Evolutionary conservation across 2,888 invertebrate species (phyloP).

Genomic region (Lasioglossum villosulum): DNA sequence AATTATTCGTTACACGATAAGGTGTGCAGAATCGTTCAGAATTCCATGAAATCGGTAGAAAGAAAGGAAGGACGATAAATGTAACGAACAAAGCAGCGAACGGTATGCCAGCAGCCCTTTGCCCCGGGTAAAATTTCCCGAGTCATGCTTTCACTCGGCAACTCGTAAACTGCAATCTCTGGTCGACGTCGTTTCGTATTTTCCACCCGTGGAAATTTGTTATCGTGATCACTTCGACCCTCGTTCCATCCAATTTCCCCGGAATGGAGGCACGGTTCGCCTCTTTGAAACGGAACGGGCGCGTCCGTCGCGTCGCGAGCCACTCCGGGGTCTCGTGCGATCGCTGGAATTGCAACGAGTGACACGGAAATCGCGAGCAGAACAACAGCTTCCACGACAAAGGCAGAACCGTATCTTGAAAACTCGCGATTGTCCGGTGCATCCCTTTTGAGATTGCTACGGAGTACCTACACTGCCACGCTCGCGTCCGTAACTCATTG

Average conservation of each 20-base stretch:
- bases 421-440: constrained; percentile 5
- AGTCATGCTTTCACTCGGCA: constrained; percentile 32
- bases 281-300: constrained; percentile 26
- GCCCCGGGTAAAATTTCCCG: constrained; percentile 28
- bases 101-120: constrained; percentile 1
- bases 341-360: constrained; percentile 31
- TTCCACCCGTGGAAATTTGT: constrained; percentile 55
- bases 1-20: constrained; percentile 35
- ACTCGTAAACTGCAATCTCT: constrained; percentile 61
- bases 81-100: constrained; percentile 18
- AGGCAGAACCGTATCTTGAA: not conserved
- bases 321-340: constrained; percentile 1
- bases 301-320: constrained; percentile 12
- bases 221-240: constrained; percentile 61
- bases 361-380: constrained; percentile 25
- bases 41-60: constrained; percentile 40
- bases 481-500: not conserved
- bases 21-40: constrained; percentile 21
- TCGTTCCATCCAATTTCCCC: constrained; percentile 61
- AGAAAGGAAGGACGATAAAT: constrained; percentile 30
- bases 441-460: constrained; percentile 5
- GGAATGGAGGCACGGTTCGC: constrained; percentile 23
- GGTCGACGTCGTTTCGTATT: constrained; percentile 56
- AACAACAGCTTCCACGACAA: not conserved
- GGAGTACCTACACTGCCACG: not conserved